These are phyloP conservation scores for Miniopterus natalensis DNA, from an alignment of 2,113 vertebrate genomes.

Conservation along the genomic window DNA sequence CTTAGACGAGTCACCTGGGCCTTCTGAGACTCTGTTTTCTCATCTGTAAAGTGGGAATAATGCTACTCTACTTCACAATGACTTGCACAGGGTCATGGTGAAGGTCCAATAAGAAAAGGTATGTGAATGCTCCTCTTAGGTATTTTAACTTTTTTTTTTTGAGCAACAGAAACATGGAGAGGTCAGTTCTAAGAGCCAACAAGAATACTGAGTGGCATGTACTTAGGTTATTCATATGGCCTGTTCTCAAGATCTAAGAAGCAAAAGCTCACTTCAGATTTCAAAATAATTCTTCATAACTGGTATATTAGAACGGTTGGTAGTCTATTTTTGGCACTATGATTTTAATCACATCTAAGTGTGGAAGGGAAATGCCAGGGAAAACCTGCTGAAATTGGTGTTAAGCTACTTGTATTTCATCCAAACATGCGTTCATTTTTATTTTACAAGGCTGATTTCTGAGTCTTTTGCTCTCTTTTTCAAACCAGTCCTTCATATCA, in stretches of 20 bases:
- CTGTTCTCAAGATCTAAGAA: not conserved
- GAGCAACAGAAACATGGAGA: not conserved
- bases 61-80: not conserved
- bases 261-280: not conserved
- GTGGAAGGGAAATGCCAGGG: not conserved
- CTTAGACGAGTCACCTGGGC: not conserved
- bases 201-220: too few relatives aligned
- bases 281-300: not conserved
- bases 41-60: not conserved
- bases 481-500: constrained; percentile 1
- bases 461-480: not conserved
- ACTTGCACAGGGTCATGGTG: not conserved
- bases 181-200: not conserved
- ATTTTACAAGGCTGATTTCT: constrained; percentile 51
- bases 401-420: not conserved
- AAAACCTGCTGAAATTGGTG: not conserved
- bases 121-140: not conserved
- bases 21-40: not conserved
- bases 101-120: not conserved
- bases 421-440: constrained; percentile 12
- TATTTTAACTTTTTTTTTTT: not conserved
- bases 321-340: not conserved
- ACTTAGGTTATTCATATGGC: not conserved
- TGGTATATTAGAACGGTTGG: not conserved
- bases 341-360: not conserved